Base-by-base conservation (phyloP, 2,888 invertebrate genomes). In the Diarsia rubi region DNA sequence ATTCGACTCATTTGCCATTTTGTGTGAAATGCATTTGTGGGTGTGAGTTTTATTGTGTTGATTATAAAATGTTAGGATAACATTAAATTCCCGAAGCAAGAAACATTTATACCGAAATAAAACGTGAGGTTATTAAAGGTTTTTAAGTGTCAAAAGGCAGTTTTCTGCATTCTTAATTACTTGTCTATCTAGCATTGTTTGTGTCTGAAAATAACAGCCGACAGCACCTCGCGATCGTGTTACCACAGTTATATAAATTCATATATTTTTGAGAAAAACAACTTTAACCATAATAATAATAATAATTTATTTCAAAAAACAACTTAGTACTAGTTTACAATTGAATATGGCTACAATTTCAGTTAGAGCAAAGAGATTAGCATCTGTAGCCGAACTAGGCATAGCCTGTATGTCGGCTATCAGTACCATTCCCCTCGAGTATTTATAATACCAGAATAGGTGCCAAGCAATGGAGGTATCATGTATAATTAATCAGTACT, bases 41-140 rank as follows among this genome's bases (percentile, higher is more conserved):
- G 37, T 37, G 37, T 37, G 6, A 37, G 37, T 37, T 37, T 37
- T 37, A 37, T 78, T 42, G 3, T 45, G 78, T 78, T 44, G n/a
- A 49, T 52, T 37, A 37, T 5, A 8, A 70, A 57, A n/a, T 0
- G 11, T 49, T 31, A 0, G 19, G 31, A 44, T 59, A 77, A 19
- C n/a, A 74, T 59, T 42, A 45, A 68, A 68, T 14, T 9, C 14
- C 4, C 3, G 11, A 31, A 37, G 49, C 16, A 14, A n/a, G 49
- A 21, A 71, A 62, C 14, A 42, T 47, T 52, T 47, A 72, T 44
- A 6, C 11, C 19, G 24, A 19, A 21, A 63, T 78, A 31, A 44
- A 68, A 66, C 44, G 31, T 16, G 27, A 59, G 12, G 16, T 16
- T 0, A 37, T 21, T 47, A 12, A 31, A 67, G 5, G 8, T 8